Conservation (phyloP, 1,140 invertebrate genomes). For the Eurosta solidaginis region DNA sequence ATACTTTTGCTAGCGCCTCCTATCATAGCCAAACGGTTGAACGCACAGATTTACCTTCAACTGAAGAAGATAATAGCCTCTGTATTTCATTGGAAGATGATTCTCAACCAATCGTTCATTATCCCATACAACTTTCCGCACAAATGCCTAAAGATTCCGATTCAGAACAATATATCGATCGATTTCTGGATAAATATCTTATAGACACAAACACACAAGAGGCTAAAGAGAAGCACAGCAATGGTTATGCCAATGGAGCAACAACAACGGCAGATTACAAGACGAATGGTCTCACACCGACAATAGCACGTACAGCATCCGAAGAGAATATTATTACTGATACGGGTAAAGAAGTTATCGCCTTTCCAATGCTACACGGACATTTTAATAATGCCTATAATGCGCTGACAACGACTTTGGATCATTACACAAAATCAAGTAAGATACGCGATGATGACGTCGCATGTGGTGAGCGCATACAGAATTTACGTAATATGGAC, state of each 20-base stretch:
- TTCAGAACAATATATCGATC: slow-evolving; percentile 68
- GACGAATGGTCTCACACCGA: slow-evolving; percentile 37
- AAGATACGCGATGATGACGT: slow-evolving; percentile 42
- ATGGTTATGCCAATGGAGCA: not conserved
- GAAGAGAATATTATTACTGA: slow-evolving; percentile 56
- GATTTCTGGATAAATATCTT: slow-evolving; percentile 70
- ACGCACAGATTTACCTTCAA: slow-evolving; percentile 50
- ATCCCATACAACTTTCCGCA: slow-evolving; percentile 47
- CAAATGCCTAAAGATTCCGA: slow-evolving; percentile 41
- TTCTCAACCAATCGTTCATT: slow-evolving; percentile 57
- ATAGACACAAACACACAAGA: slow-evolving; percentile 70
- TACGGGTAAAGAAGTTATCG: slow-evolving; percentile 48
- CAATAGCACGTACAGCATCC: slow-evolving; percentile 35
- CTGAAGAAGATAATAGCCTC: slow-evolving; percentile 50
- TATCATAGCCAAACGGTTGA: slow-evolving; percentile 57
- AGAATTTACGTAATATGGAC: slow-evolving; percentile 60
- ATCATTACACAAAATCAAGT: slow-evolving; percentile 50
- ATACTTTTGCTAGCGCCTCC: slow-evolving; percentile 55
- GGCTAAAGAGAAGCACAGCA: slow-evolving; percentile 49
- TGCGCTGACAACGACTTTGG: slow-evolving; percentile 47
- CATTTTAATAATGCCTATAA: slow-evolving; percentile 52
- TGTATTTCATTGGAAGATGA: slow-evolving; percentile 58
- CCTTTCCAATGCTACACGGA: slow-evolving; percentile 49
- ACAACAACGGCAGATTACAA: not conserved
- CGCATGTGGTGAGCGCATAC: slow-evolving; percentile 28